These are phyloP conservation scores for Takifugu bimaculatus DNA, from an alignment of 2,113 vertebrate genomes.

Conservation along the genomic window DNA sequence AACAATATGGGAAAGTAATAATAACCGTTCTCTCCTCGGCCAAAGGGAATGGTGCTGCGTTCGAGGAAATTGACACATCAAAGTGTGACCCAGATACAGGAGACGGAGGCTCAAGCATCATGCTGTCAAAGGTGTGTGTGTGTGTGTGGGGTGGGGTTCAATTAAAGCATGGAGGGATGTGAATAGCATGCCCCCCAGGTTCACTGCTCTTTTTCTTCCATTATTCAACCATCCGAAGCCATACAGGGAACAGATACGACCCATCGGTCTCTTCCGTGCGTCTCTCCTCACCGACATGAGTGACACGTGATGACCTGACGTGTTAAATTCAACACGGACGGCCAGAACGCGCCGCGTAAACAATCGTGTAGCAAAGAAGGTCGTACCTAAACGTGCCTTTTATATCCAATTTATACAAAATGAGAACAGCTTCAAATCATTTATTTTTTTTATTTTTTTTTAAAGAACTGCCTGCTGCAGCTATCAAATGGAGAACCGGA, in stretches of 20 bases:
- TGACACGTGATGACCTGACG: background rate
- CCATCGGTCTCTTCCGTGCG: background rate
- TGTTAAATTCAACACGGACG: too few species aligned
- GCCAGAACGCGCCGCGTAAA: too few species aligned
- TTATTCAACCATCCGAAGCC: conserved; percentile 45
- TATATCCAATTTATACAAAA: too few species aligned
- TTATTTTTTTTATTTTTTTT: too few species aligned
- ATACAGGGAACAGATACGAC: conserved; percentile 33
- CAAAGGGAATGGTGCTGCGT: conserved; percentile 28
- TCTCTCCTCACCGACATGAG: background rate
- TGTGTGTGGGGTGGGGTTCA: conserved; percentile 29
- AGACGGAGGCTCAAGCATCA: conserved; percentile 49
- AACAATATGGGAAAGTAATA: conserved; percentile 26
- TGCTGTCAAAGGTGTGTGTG: conserved; percentile 38
- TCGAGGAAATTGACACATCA: conserved; percentile 60
- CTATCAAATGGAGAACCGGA: too few species aligned
- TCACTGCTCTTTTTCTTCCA: conserved; percentile 34
- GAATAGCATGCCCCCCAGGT: conserved; percentile 28
- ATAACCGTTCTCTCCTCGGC: conserved; percentile 33
- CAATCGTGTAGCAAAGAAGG: too few species aligned
- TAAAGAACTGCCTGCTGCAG: too few species aligned
- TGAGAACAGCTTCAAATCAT: too few species aligned
- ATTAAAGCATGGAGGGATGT: conserved; percentile 51
- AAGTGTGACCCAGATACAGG: conserved; percentile 62
- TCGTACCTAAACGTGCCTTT: too few species aligned